These are phyloP conservation scores for Pammene fasciana DNA, from an alignment of 2,888 invertebrate genomes.

Conservation along the genomic window DNA sequence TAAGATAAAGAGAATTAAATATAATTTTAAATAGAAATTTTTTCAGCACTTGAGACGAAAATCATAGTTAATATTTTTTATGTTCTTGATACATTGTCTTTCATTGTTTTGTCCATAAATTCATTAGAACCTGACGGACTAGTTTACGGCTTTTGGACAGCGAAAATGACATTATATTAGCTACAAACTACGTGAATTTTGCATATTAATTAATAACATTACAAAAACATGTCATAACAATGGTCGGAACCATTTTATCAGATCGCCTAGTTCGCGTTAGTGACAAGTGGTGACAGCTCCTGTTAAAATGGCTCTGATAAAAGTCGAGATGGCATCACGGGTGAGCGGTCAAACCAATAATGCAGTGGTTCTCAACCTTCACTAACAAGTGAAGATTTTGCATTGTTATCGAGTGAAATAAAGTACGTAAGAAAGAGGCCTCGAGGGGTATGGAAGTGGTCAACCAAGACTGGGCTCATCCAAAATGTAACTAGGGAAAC, in stretches of 20 bases:
- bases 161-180: neutral
- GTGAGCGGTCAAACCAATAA: conserved; percentile 57
- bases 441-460: no score
- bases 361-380: neutral
- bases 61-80: no score
- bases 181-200: no score
- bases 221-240: conserved; percentile 14
- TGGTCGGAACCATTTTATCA: neutral
- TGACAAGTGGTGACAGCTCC: neutral
- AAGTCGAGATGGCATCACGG: conserved; percentile 53
- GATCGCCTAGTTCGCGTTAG: neutral
- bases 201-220: conserved; percentile 18
- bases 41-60: no score
- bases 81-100: no score
- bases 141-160: neutral
- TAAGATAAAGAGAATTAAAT: no score
- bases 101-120: no score
- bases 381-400: neutral
- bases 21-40: no score
- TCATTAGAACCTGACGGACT: neutral
- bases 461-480: no score
- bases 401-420: no score
- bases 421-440: no score
- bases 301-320: conserved; percentile 18
- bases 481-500: no score